Evolutionary conservation across 2,888 invertebrate species (phyloP).

Genomic region (Calameuta pallipes): DNA sequence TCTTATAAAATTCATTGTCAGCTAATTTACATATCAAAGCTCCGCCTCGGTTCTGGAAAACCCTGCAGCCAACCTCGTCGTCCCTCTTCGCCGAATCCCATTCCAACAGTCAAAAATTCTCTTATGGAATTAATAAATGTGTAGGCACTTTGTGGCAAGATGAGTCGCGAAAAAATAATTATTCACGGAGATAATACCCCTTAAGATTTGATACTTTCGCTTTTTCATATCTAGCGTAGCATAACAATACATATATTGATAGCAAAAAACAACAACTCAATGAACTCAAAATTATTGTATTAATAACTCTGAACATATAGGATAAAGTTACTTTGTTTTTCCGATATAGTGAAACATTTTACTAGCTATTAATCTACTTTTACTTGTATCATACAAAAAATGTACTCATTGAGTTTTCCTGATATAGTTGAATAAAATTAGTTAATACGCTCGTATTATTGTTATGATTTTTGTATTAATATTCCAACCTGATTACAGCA

Average conservation of each 20-base stretch:
- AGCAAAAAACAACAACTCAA: background rate
- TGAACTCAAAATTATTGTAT: background rate
- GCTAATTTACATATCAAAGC: slow-evolving; percentile 64
- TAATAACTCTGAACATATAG: too few species aligned
- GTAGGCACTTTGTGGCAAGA: slow-evolving; percentile 43
- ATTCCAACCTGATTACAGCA: background rate
- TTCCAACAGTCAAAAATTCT: slow-evolving; percentile 11
- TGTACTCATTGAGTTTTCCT: too few species aligned
- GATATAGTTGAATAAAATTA: too few species aligned
- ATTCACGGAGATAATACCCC: slow-evolving; percentile 20
- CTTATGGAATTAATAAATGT: slow-evolving; percentile 29
- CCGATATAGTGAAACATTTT: too few species aligned
- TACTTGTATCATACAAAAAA: too few species aligned
- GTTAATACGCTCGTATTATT: background rate
- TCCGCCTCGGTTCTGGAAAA: slow-evolving; percentile 14
- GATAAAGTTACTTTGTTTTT: too few species aligned
- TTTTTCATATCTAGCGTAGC: background rate
- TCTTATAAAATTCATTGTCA: slow-evolving; percentile 65
- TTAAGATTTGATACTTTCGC: background rate
- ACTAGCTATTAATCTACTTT: too few species aligned
- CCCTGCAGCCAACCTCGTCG: slow-evolving; percentile 14
- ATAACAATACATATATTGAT: background rate
- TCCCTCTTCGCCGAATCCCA: background rate
- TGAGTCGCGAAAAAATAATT: slow-evolving; percentile 39
- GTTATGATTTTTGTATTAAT: background rate